A percentile compares a stretch with the other conserved stretches of the same genome.
phyloP scores from a whole-genome alignment of 2,888 invertebrate species.

The Hyposoter dolosus region DNA sequence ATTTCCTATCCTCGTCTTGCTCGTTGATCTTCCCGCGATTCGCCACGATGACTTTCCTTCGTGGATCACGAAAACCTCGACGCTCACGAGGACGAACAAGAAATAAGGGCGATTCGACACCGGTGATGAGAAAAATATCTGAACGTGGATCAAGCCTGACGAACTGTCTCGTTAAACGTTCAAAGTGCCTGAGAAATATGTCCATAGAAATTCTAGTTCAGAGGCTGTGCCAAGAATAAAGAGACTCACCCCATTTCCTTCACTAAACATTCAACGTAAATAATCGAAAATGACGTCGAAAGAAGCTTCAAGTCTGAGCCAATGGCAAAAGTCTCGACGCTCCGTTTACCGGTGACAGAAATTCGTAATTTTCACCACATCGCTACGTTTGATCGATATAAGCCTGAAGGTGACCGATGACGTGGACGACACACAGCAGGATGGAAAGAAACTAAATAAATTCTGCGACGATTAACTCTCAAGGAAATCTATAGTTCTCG shows the following conservation, averaged over 20 bases:
- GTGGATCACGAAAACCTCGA: slow-evolving; percentile 73
- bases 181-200: slow-evolving; percentile 72
- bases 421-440: neutral
- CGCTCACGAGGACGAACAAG: slow-evolving; percentile 40
- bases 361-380: slow-evolving; percentile 19
- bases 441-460: neutral
- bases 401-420: neutral
- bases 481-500: neutral
- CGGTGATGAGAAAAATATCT: slow-evolving; percentile 83
- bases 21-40: slow-evolving; percentile 49
- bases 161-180: slow-evolving; percentile 79
- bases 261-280: slow-evolving; percentile 20
- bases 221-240: slow-evolving; percentile 52
- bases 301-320: neutral
- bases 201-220: slow-evolving; percentile 7
- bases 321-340: neutral
- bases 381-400: slow-evolving; percentile 27
- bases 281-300: slow-evolving; percentile 9
- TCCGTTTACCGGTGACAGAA: slow-evolving; percentile 1
- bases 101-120: slow-evolving; percentile 11
- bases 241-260: slow-evolving; percentile 25
- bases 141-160: slow-evolving; percentile 82
- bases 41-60: slow-evolving; percentile 6
- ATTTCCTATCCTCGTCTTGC: slow-evolving; percentile 31
- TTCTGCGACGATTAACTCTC: neutral